Evolutionary conservation across 2,888 invertebrate species (phyloP), one percentile per base, ranked within the genome.

Genomic region (Mythimna vitellina): DNA sequence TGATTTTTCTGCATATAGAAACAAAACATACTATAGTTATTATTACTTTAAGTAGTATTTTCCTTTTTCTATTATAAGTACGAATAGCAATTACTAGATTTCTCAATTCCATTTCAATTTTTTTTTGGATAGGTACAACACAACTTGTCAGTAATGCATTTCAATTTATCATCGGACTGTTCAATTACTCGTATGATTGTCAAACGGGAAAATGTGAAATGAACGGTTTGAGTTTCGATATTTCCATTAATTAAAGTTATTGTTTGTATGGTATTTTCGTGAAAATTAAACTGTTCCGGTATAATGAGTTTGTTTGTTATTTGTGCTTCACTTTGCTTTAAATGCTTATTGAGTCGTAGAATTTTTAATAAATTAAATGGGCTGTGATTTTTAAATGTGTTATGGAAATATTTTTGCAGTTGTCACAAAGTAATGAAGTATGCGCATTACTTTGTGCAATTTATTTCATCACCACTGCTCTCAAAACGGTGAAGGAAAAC

Each of bases 231-330:
- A 38, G n/a, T 12, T 32, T 49, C 79, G 38, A n/a, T 29, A 49
- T 72, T 61, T 56, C 8, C 12, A 72, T 14, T 72, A 25, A 74
- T 42, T 73, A n/a, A 57, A 61, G 10, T 51, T 14, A 42, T 56
- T 78, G 29, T 60, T 25, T 29, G 25, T 60, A 49, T 54, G 12
- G 35, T 22, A 56, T 56, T 56, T 73, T 35, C 57, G 42, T 5
- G 17, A 22, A 42, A 42, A 78, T 70, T 25, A 46, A 53, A 78
- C n/a, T 17, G 42, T 70, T 70, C 17, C n/a, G 14, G 14, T 53
- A 46, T 22, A 69, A 73, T 58, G 22, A 29, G 46, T 46, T 73
- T 53, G 17, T 22, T 53, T 8, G 8, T 22, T 3, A 2, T 58
- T n/a, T n/a, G 17, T 46, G 32, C 25, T 42, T 51, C 32, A 42